phyloP scores from a whole-genome alignment of 2,113 vertebrate genomes.

The Macquaria australasica region DNA sequence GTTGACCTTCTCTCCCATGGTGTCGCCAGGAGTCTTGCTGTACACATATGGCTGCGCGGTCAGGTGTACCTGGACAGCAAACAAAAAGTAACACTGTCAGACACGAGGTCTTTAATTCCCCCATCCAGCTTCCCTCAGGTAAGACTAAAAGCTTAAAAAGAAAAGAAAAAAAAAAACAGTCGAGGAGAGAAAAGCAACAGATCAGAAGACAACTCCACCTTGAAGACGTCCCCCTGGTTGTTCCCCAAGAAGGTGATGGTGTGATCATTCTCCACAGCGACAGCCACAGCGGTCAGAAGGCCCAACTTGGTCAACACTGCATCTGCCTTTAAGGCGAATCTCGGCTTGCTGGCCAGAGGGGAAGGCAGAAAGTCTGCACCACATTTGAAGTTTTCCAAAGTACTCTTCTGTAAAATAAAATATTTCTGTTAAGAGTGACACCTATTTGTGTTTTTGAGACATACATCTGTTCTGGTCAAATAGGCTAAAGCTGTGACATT shows the following conservation, averaged over 20 bases:
- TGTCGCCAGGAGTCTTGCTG: constrained; percentile 80
- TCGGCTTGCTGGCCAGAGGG: constrained; percentile 89
- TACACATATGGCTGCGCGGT: constrained; percentile 78
- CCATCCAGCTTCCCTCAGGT: neutral
- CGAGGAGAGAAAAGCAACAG: neutral
- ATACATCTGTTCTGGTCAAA: constrained; percentile 3
- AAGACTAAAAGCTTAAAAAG: neutral
- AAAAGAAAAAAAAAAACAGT: neutral
- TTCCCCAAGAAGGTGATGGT: constrained; percentile 93
- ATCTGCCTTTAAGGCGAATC: constrained; percentile 70
- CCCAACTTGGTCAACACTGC: constrained; percentile 67
- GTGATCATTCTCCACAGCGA: constrained; percentile 89
- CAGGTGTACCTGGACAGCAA: constrained; percentile 87
- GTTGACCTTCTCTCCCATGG: constrained; percentile 88
- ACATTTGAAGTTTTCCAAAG: constrained; percentile 82
- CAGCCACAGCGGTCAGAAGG: constrained; percentile 88
- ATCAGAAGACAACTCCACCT: constrained; percentile 58
- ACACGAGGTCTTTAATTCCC: neutral
- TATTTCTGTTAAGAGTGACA: no score
- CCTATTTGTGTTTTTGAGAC: neutral
- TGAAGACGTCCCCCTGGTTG: constrained; percentile 86
- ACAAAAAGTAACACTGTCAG: constrained; percentile 10
- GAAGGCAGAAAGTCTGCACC: constrained; percentile 94
- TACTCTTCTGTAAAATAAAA: constrained; percentile 62
- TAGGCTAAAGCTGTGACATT: neutral